These are phyloP conservation scores for Drosophila kokeensis DNA, from an alignment of 2,888 invertebrate genomes.

Conservation along the genomic window DNA sequence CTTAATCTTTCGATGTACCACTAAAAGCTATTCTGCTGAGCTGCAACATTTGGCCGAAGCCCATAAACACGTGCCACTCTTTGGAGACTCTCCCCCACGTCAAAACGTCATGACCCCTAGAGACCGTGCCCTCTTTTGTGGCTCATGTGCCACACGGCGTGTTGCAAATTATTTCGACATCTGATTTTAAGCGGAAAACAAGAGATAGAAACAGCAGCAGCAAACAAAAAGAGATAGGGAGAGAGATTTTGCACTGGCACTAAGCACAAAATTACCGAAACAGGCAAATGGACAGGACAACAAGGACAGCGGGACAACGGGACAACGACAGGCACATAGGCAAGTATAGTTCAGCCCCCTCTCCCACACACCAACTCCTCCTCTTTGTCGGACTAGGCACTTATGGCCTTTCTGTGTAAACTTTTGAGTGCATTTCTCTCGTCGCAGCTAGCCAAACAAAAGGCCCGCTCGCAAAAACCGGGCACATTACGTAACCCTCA, in stretches of 20 bases:
- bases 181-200: conserved; percentile 85
- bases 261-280: conserved; percentile 79
- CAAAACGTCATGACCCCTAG: conserved; percentile 8
- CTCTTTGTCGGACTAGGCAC: conserved; percentile 48
- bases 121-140: conserved; percentile 18
- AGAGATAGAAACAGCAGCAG: conserved; percentile 68
- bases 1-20: conserved; percentile 3
- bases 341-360: neutral
- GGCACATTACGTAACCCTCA: conserved; percentile 60
- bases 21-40: conserved; percentile 44
- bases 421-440: conserved; percentile 80
- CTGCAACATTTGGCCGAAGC: conserved; percentile 53
- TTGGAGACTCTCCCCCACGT: conserved; percentile 10
- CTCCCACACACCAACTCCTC: neutral
- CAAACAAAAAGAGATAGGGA: conserved; percentile 7
- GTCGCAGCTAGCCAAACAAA: conserved; percentile 72
- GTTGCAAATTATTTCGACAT: conserved; percentile 84
- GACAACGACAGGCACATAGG: conserved; percentile 7
- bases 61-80: conserved; percentile 77
- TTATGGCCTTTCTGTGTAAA: conserved; percentile 79
- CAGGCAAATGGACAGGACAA: conserved; percentile 68
- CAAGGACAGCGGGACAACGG: conserved; percentile 23
- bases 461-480: conserved; percentile 54
- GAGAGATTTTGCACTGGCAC: conserved; percentile 64
- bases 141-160: conserved; percentile 72